A percentile compares a stretch with the other conserved stretches of the same genome.
Evolutionary conservation across 2,113 vertebrate genomes (phyloP).

Genomic region (Motacilla alba): DNA sequence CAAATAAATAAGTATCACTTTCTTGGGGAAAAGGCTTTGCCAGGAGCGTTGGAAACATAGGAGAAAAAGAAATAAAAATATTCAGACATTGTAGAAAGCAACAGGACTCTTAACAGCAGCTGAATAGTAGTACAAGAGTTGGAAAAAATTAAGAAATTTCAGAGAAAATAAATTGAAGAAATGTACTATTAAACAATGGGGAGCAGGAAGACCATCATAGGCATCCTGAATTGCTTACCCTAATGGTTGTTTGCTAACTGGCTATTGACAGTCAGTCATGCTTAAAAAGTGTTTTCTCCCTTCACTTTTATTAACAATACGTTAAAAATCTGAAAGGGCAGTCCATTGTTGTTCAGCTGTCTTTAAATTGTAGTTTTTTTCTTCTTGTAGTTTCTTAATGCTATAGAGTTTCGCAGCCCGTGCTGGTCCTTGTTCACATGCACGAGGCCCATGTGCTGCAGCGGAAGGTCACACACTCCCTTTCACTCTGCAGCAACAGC

Average conservation of each 20-base stretch:
- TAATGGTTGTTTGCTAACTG: neutral
- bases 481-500: slow-evolving; percentile 38
- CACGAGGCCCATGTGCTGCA: neutral
- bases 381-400: neutral
- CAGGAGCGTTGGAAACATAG: neutral
- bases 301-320: neutral
- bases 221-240: neutral
- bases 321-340: neutral
- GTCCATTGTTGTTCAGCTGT: neutral
- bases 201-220: neutral
- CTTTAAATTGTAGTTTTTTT: neutral
- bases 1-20: neutral
- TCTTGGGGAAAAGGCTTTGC: neutral
- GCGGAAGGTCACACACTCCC: slow-evolving; percentile 38
- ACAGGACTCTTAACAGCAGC: neutral
- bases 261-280: neutral
- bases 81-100: neutral
- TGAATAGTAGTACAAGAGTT: neutral
- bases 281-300: neutral
- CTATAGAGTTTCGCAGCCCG: neutral
- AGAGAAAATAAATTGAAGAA: neutral
- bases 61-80: neutral
- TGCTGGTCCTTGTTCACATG: neutral
- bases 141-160: neutral
- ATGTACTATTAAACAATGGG: neutral